Evolutionary conservation across 2,888 invertebrate genomes (phyloP), one percentile per base, ranked within the genome.

Genomic region (Phyllotreta striolata): DNA sequence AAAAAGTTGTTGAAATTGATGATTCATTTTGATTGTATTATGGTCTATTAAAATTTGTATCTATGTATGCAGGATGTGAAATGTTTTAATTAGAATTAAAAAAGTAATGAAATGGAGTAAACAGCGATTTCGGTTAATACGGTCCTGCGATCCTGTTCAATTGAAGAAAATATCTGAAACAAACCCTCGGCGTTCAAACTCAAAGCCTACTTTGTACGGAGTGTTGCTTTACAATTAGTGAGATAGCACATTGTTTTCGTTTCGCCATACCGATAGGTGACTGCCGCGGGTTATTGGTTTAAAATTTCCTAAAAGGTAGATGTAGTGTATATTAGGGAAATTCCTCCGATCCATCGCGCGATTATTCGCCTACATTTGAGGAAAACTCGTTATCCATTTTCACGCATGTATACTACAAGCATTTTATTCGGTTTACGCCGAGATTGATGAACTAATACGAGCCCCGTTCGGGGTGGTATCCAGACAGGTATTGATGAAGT

Each of bases 201-300:
- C 61, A 64, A 69, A 70, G 68, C 67, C 64, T 65, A 68, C 68
- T 70, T 68, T 70, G 68, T 69, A 59, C 63, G 56, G 58, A 55
- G 68, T 71, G 71, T 71, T 69, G 69, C 69, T 71, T 68, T 69
- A 69, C 71, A 71, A 71, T 71, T 69, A 71, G 68, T 66, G 68
- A 63, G 65, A 69, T 66, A 44, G 54, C 24, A 66, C 68, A 65
- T 68, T 71, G 68, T 70, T 70, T 70, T 70, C 61, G 46, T 64
- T 67, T 60, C 58, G 55, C 59, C 63, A 62, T 52, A 63, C 67
- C 67, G 67, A 71, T 71, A 71, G 71, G 69, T 66, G 60, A 64
- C 55, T 6, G 66, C 71, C 65, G 37, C 13, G 46, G 69, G 71
- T 41, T 71, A 69, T 69, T 71, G 64, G 64, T 68, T 71, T 66